Percentiles rank a stretch among this genome's conserved stretches.
Evolutionary conservation across 1,140 invertebrate genomes (phyloP).

Genomic region (Drosophila triauraria): DNA sequence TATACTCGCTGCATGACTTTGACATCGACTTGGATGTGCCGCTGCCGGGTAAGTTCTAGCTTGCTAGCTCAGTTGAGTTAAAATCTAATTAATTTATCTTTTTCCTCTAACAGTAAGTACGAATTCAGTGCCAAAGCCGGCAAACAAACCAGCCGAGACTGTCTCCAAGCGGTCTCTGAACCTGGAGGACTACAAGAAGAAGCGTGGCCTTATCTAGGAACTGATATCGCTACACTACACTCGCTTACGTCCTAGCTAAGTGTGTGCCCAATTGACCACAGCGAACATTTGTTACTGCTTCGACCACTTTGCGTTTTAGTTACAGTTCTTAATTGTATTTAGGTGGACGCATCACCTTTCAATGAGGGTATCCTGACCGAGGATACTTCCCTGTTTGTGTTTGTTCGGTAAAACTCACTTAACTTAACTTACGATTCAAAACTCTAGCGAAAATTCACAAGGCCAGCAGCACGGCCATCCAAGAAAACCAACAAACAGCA

Average conservation of each 20-base stretch:
- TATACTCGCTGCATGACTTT: constrained; percentile 98
- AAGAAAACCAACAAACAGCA: background rate
- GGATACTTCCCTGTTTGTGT: constrained; percentile 23
- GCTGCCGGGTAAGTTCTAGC: constrained; percentile 87
- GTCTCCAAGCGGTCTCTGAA: constrained; percentile 96
- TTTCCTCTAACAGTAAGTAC: constrained; percentile 88
- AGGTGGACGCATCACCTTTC: constrained; percentile 5
- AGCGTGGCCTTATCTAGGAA: constrained; percentile 94
- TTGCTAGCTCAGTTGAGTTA: background rate
- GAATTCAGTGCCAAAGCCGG: constrained; percentile 91
- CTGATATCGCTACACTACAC: constrained; percentile 6
- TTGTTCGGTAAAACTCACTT: constrained; percentile 11
- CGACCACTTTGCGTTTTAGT: constrained; percentile 15
- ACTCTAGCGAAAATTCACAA: constrained; percentile 24
- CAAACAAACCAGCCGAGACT: constrained; percentile 90
- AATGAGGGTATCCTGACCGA: background rate
- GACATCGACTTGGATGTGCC: constrained; percentile 97
- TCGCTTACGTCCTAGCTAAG: constrained; percentile 52
- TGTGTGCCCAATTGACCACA: constrained; percentile 47
- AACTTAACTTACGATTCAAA: background rate
- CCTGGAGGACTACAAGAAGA: constrained; percentile 98
- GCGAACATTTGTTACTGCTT: constrained; percentile 31
- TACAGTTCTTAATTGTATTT: constrained; percentile 27
- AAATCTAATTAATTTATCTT: constrained; percentile 8
- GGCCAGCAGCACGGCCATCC: background rate